Base-by-base conservation (phyloP, 2,888 invertebrate species). In the Diaphora mendica region DNA sequence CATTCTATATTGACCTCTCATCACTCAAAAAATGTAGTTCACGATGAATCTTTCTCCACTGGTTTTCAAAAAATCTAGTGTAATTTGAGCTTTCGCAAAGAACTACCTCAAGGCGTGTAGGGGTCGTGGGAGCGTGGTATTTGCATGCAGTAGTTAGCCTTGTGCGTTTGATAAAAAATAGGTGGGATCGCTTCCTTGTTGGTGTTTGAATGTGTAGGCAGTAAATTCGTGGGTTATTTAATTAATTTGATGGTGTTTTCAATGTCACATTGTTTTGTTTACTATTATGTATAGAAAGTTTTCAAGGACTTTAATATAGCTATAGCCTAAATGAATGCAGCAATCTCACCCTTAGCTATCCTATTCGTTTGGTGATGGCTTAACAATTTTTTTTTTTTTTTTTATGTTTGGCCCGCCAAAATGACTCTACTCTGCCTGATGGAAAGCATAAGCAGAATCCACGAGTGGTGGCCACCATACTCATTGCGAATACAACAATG, bases 161-260 rank as follows among this genome's bases (percentile, higher is more conserved):
- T 89, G 89, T 83, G 59, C 75, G 79, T 82, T 75, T 82, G 79
- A 85, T 86, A 88, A 88, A 88, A 89, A 88, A 83, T 72, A 80
- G 72, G 86, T 87, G 86, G 82, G 83, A 85, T 82, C 82, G 86
- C 86, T 89, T 89, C 87, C 89, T 89, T 80, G 86, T 85, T 81
- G 82, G 81, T 80, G 79, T 83, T 87, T 87, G 85, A 80, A 78
- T 75, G 76, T 75, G 86, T 85, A 76, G 86, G 85, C 23, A 71
- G 86, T 64, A 75, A 70, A 70, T 72, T 79, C 77, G 77, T 85
- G 79, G 84, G 78, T 77, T 74, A 62, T 67, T 26, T 76, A 77
- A 82, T 85, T 84, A 82, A 78, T 78, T 77, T 81, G 77, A 81
- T 76, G 76, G 74, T 72, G 68, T 77, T 78, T 77, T 84, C 79